Evolutionary conservation across 2,797 vertebrate species (phyloP), one percentile per base, ranked within the genome.

Genomic region (Meda fulgida): DNA sequence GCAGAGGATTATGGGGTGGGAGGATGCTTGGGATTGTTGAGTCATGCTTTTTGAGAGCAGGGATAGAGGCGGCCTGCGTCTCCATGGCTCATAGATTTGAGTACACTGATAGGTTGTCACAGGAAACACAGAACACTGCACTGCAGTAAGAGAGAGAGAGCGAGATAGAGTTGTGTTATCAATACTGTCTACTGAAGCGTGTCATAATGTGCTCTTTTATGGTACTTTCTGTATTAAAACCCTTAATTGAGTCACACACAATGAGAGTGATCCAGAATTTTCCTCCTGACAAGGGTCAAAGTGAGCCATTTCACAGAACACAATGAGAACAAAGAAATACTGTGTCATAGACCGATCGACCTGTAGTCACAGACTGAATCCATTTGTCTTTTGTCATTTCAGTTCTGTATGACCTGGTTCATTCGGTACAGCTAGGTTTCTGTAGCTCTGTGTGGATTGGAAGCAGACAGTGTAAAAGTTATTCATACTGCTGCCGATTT

Each of bases 131-230:
- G 87, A 88, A 76, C 65, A 46, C 87, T 86, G 89, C 89, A 84
- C 81, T 88, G 84, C 85, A 79, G 80, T 83, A n/a, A 77, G 76
- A 72, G 53, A 75, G 53, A 48, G 84, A 43, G 83, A 58, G 67
- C 63, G 69, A 85, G 84, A 85, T 76, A 80, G 36, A 72, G 90
- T 78, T 2, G 13, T 60, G 67, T 85, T 87, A 88, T 89, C 87
- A 84, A 84, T 69, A 75, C 80, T 78, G 53, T 66, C 77, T 75
- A 92, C 92, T 88, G 91, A 88, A 91, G 94, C 93, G 63, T 87
- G 85, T 89, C 85, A 85, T 88, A 87, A 89, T 84, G 85, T 81
- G 67, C 73, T 29, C 81, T 51, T 40, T 70, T 69, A 72, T 78
- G 85, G 85, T 84, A 79, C 76, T 84, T 84, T 84, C 83, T 79